These are phyloP conservation scores for Eira barbara DNA, from an alignment of 2,113 vertebrate genomes.

Conservation along the genomic window DNA sequence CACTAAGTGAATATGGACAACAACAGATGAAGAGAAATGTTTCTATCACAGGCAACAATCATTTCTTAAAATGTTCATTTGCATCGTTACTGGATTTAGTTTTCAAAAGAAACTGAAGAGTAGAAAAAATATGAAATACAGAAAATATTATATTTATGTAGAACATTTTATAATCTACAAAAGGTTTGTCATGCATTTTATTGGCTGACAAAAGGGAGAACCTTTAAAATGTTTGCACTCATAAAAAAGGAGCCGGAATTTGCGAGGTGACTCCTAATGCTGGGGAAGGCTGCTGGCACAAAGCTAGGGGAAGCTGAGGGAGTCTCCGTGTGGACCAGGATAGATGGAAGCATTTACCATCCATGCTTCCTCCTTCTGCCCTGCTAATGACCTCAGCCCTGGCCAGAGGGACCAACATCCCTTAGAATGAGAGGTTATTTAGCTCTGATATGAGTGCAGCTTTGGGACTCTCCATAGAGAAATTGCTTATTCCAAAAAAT, in stretches of 20 bases:
- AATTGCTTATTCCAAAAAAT: constrained; percentile 74
- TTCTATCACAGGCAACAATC: not conserved
- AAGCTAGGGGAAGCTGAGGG: constrained; percentile 71
- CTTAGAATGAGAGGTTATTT: constrained; percentile 81
- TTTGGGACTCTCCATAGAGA: constrained; percentile 71
- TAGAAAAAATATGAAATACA: not conserved
- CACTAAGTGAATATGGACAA: not conserved
- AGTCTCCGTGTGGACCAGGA: constrained; percentile 75
- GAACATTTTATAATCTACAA: not conserved
- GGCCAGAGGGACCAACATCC: constrained; percentile 76
- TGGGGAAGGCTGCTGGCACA: constrained; percentile 61
- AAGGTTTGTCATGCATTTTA: constrained; percentile 7
- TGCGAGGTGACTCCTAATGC: constrained; percentile 64
- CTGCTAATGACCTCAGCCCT: constrained; percentile 80
- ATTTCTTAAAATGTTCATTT: constrained; percentile 30
- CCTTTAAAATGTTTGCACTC: constrained; percentile 66
- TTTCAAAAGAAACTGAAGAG: not conserved
- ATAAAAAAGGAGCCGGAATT: constrained; percentile 66
- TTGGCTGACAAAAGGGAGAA: constrained; percentile 23
- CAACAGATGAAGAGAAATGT: not conserved
- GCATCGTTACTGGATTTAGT: not conserved
- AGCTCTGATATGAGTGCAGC: constrained; percentile 73
- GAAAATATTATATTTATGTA: not conserved
- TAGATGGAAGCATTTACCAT: constrained; percentile 71
- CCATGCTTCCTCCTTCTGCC: constrained; percentile 77